phyloP scores from a whole-genome alignment of 2,113 vertebrate genomes.

The Colaptes auratus region DNA sequence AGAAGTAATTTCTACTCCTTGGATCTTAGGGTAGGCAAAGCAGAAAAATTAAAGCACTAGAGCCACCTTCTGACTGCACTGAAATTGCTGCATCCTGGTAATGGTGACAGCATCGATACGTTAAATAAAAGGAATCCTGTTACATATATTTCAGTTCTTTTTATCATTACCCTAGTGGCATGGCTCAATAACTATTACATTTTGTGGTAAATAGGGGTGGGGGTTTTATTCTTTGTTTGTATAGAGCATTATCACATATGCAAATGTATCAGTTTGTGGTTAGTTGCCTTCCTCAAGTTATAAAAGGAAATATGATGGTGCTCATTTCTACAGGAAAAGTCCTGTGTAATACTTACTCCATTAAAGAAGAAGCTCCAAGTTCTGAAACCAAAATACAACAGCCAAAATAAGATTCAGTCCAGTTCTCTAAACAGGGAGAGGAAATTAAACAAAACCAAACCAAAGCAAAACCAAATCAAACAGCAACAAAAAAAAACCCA shows the following conservation, averaged over 20 bases:
- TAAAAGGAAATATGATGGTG: constrained; percentile 10
- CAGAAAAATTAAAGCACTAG: constrained; percentile 85
- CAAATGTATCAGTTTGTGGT: constrained; percentile 14
- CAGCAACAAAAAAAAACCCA: too few species aligned
- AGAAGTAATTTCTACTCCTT: constrained; percentile 66
- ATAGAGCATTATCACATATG: neutral
- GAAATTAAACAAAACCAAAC: too few species aligned
- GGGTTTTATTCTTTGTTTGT: neutral
- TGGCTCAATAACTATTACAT: constrained; percentile 16
- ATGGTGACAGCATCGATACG: constrained; percentile 31
- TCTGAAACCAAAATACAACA: neutral
- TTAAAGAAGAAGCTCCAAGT: neutral
- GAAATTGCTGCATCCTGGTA: constrained; percentile 71
- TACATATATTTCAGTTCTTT: constrained; percentile 51
- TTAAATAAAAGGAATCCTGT: constrained; percentile 46
- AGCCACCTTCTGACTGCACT: constrained; percentile 85
- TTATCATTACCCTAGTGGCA: constrained; percentile 54
- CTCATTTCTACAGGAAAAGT: neutral
- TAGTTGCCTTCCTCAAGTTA: neutral
- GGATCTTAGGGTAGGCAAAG: constrained; percentile 55
- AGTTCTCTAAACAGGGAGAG: neutral
- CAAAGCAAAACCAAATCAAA: too few species aligned
- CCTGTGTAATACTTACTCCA: neutral
- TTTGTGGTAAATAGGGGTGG: neutral
- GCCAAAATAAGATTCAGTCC: neutral